A percentile compares a stretch with the other conserved stretches of the same genome.
Conservation (phyloP, 92 coral and sea anemone species). For the Parazoanthus swiftii region DNA sequence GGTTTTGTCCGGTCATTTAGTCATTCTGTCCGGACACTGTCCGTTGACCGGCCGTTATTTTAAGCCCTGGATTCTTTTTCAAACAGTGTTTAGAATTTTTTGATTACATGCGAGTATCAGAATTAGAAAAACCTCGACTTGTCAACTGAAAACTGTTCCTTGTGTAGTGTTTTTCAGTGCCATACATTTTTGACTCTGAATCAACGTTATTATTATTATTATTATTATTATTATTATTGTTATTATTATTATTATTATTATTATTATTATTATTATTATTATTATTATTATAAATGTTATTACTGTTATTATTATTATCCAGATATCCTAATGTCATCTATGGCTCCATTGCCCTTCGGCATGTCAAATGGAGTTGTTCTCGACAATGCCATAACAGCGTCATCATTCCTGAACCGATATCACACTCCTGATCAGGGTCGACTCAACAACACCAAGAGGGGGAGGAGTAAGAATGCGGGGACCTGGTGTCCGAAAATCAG, state of each 20-base stretch:
- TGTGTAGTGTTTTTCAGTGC: background rate
- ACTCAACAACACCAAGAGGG: slow-evolving; percentile 69
- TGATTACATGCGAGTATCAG: no score
- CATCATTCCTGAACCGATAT: slow-evolving; percentile 80
- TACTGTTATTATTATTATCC: background rate
- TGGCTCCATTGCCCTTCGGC: slow-evolving; percentile 85
- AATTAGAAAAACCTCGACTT: no score
- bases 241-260: no score
- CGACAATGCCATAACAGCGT: slow-evolving; percentile 72
- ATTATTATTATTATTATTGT: no score
- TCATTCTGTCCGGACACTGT: no score
- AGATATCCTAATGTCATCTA: slow-evolving; percentile 74
- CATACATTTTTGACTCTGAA: background rate
- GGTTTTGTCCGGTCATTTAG: no score
- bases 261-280: no score
- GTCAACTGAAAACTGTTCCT: background rate
- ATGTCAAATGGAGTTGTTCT: slow-evolving; percentile 68
- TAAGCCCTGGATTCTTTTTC: no score
- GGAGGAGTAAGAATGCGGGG: slow-evolving; percentile 66
- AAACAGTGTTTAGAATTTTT: no score
- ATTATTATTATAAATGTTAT: no score
- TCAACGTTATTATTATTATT: background rate
- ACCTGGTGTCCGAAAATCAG: slow-evolving; percentile 85
- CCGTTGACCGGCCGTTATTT: no score
- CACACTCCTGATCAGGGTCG: slow-evolving; percentile 87